These are phyloP conservation scores for Toxonevra muliebris DNA, from an alignment of 2,888 invertebrate genomes.

Conservation along the genomic window DNA sequence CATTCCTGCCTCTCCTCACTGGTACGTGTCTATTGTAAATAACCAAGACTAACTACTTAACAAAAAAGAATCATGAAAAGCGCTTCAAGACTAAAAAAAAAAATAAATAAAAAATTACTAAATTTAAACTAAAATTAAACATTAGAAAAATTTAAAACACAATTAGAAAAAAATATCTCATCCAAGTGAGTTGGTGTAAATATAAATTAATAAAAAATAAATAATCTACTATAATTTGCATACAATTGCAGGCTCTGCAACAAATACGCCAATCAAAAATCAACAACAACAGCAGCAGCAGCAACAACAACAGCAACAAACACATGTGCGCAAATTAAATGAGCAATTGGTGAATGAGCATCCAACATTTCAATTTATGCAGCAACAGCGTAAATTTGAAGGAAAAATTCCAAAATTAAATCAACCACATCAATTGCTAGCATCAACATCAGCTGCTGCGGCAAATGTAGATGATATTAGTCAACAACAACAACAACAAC, in stretches of 20 bases:
- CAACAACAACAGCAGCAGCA: conserved; percentile 20
- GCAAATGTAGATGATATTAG: conserved; percentile 20
- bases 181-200: conserved; percentile 21
- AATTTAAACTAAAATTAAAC: not conserved
- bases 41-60: no score
- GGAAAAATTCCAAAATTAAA: conserved; percentile 64
- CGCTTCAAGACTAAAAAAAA: not conserved
- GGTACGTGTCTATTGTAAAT: no score
- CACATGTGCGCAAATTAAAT: conserved; percentile 48
- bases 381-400: conserved; percentile 62
- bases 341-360: conserved; percentile 51
- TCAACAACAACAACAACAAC: conserved; percentile 32
- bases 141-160: not conserved
- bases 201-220: conserved; percentile 3
- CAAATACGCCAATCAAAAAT: conserved; percentile 19
- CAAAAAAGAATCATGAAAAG: no score
- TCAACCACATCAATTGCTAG: conserved; percentile 42
- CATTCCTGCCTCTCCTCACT: no score
- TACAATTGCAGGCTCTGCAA: conserved; percentile 21
- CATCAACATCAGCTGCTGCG: conserved; percentile 31
- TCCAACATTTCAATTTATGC: conserved; percentile 59
- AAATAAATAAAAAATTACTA: not conserved
- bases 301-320: conserved; percentile 34
- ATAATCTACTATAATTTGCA: not conserved
- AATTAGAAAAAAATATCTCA: conserved; percentile 9